Conservation (phyloP, 2,113 vertebrate genomes). For the Ptilorrhoa leucosticta region DNA sequence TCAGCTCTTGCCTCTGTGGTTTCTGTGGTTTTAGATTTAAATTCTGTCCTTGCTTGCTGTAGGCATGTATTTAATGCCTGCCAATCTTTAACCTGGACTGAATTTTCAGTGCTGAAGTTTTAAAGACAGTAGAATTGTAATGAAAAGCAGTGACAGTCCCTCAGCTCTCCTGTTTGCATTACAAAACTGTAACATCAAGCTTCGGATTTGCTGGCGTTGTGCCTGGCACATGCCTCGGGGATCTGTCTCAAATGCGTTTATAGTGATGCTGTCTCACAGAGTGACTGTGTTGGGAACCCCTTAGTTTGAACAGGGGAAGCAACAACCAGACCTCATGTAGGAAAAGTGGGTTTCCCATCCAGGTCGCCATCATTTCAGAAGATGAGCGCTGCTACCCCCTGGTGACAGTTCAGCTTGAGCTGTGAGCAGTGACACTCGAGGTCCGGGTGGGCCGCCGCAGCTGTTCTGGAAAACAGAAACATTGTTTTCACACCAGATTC, state of each 20-base stretch:
- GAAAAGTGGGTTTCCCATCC: not conserved
- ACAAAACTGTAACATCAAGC: not conserved
- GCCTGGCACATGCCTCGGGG: not conserved
- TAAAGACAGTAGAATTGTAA: not conserved
- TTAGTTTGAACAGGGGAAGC: not conserved
- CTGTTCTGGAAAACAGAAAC: not conserved
- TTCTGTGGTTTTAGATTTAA: not conserved
- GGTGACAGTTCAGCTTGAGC: not conserved
- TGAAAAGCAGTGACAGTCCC: not conserved
- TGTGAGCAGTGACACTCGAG: not conserved
- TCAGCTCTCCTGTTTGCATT: not conserved
- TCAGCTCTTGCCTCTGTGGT: not conserved
- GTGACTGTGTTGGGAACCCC: not conserved
- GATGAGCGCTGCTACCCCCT: not conserved
- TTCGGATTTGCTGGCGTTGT: not conserved
- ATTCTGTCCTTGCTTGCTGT: not conserved
- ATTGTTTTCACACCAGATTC: not conserved
- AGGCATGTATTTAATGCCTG: not conserved
- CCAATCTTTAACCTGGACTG: not conserved
- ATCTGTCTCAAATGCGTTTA: not conserved
- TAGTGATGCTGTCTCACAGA: not conserved
- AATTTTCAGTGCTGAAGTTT: not conserved
- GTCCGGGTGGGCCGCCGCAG: fast-evolving
- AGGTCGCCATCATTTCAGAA: not conserved
- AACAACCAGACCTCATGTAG: fast-evolving